Evolutionary conservation across 2,113 vertebrate genomes (phyloP).

Genomic region (Jaculus jaculus): DNA sequence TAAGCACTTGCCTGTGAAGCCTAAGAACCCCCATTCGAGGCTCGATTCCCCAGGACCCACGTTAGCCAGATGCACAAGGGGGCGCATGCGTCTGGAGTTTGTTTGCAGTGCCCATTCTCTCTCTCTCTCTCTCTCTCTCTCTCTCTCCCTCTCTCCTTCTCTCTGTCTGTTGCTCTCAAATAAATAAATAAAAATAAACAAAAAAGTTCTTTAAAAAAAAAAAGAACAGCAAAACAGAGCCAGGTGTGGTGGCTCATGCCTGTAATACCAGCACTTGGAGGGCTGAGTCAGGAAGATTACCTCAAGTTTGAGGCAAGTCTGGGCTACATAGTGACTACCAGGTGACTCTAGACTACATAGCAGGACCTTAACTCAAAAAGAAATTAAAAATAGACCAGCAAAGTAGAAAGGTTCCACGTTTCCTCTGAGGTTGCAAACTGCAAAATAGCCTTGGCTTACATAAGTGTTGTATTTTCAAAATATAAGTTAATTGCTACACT

Average conservation of each 20-base stretch:
- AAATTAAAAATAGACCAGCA: neutral
- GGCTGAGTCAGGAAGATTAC: neutral
- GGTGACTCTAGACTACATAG: neutral
- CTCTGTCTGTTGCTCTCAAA: no score
- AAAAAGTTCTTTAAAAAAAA: no score
- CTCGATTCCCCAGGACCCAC: no score
- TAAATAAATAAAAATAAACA: no score
- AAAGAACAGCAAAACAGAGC: neutral
- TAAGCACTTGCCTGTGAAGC: no score
- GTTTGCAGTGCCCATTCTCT: no score
- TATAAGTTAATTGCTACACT: neutral
- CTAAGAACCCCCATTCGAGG: no score
- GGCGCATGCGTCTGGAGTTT: no score
- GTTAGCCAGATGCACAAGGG: no score
- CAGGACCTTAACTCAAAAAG: neutral
- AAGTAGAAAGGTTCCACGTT: neutral
- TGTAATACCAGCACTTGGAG: neutral
- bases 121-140: no score
- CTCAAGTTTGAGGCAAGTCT: neutral
- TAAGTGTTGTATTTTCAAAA: neutral
- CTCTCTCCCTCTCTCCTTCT: no score
- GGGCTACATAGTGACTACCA: neutral
- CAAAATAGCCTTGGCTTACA: neutral
- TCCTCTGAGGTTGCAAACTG: neutral
- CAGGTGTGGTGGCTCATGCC: neutral